Evolutionary conservation across 2,888 invertebrate genomes (phyloP), one percentile per base, ranked within the genome.

Genomic region (Philereme transversata): DNA sequence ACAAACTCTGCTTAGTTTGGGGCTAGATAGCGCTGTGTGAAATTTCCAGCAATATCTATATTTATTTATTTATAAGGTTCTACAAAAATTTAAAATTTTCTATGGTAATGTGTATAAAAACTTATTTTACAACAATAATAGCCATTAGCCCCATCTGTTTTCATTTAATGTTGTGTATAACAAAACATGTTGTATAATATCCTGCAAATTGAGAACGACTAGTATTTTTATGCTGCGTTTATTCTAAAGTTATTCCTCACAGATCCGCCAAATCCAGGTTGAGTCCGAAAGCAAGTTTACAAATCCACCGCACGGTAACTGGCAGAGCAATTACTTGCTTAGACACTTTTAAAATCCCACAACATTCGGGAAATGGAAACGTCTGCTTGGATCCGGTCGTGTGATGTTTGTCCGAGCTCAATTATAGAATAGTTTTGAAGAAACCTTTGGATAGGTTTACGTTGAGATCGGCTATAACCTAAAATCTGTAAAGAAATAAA

Each of bases 261-360:
- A 46, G 38, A 40, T 38, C 46, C 36, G 40, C 43, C 34, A 55
- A 53, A 54, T 46, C 47, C 57, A 50, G 51, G 34, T 11, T 41
- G 50, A 51, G 48, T 51, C 59, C 11, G 38, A 66, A 53, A 51
- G 51, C 62, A 77, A 85, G 80, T 78, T 81, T 70, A 79, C 81
- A 84, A 83, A 83, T 81, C 79, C 79, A 73, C 73, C 69, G 62
- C 65, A 64, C 66, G 71, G 84, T 82, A 89, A 89, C 89, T 90
- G 90, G 88, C 90, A 90, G 88, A 81, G 78, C 90, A 90, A 90
- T 90, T 90, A 90, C 87, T 87, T 84, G 81, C 82, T 84, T 80
- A 89, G 90, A 90, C 89, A 88, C 84, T 88, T 89, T 88, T 81
- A 88, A 86, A 89, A 84, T 83, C 84, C 79, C 71, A 75, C 77